Evolutionary conservation across 35 echinoderm and acorn worm species (phyloP), one percentile per base, ranked within the genome.

Genomic region (Antedon bifida): DNA sequence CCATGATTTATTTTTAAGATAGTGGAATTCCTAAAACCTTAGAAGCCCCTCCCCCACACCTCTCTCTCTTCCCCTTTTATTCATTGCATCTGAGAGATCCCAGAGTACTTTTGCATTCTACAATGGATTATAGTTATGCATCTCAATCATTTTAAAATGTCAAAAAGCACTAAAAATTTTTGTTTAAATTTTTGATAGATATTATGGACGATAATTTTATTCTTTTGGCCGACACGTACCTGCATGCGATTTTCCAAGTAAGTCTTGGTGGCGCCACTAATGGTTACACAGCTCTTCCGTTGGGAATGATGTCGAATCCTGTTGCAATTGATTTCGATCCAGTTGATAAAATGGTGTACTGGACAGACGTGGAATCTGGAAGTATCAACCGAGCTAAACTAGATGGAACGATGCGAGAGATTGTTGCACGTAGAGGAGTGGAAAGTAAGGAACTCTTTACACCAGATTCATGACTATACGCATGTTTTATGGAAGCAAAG

Each of bases 181-280:
- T 7, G 5, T 7, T 42, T 42, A 42, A 38, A 12, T 78, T 35
- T 75, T 30, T 42, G 46, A 46, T 30, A 91, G 93, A 86, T 35
- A 23, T 91, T 31, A 84, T 89, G 26, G 73, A 75, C 32, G 93
- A 96, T 46, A 82, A 91, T 82, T 96, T 96, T 84, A 75, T 91
- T 32, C 42, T 96, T 26, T 74, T 96, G n/a, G 64, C 93, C 29
- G 93, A 96, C 77, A 77, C 83, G 0, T 89, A 81, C 38, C 79
- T 86, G 30, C 86, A 86, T 13, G 88, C 84, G 31, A 87, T 99
- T n/a, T 99, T 85, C 39, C 88, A 92, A 84, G 85, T 99, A 16
- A 82, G 88, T 75, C 74, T 99, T 17, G 77, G 77, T 11, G 79
- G 75, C 33, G 29, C 82, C 30, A 31, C 78, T 16, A 75, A 75